Conservation (phyloP, 2,113 vertebrate species). For the Noturus placidus region DNA sequence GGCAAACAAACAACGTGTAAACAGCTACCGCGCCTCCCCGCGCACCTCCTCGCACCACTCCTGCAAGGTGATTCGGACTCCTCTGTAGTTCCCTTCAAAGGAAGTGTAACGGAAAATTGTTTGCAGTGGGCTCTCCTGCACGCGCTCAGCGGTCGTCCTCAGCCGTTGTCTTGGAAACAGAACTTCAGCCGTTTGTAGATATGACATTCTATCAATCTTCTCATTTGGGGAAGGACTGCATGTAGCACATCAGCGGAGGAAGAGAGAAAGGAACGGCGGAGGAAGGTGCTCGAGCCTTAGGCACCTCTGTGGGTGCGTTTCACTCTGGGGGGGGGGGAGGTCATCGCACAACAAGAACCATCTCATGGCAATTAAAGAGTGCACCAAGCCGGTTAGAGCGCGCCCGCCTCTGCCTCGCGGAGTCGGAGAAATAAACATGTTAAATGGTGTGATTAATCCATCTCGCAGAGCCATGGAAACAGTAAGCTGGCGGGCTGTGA, state of each 20-base stretch:
- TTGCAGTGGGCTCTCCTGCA: slow-evolving; percentile 46
- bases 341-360: slow-evolving; percentile 29
- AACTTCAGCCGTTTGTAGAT: slow-evolving; percentile 49
- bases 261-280: slow-evolving; percentile 28
- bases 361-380: slow-evolving; percentile 59
- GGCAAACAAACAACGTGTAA: neutral
- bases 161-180: slow-evolving; percentile 63
- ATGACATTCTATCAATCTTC: slow-evolving; percentile 51
- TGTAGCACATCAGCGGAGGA: slow-evolving; percentile 44
- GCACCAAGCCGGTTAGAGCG: slow-evolving; percentile 60
- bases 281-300: slow-evolving; percentile 27
- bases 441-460: slow-evolving; percentile 68
- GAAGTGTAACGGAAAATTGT: slow-evolving; percentile 50
- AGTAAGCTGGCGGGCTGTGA: slow-evolving; percentile 58
- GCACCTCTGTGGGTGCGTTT: slow-evolving; percentile 33
- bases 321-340: slow-evolving; percentile 12
- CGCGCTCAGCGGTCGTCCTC: slow-evolving; percentile 48
- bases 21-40: neutral
- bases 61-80: slow-evolving; percentile 35
- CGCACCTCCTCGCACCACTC: neutral
- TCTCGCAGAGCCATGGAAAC: slow-evolving; percentile 65
- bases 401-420: slow-evolving; percentile 58
- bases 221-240: slow-evolving; percentile 39
- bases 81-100: slow-evolving; percentile 50
- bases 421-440: slow-evolving; percentile 65